Evolutionary conservation across 64 coral and sea anemone species (phyloP).

Genomic region (Hydrozoanthus tunicans): DNA sequence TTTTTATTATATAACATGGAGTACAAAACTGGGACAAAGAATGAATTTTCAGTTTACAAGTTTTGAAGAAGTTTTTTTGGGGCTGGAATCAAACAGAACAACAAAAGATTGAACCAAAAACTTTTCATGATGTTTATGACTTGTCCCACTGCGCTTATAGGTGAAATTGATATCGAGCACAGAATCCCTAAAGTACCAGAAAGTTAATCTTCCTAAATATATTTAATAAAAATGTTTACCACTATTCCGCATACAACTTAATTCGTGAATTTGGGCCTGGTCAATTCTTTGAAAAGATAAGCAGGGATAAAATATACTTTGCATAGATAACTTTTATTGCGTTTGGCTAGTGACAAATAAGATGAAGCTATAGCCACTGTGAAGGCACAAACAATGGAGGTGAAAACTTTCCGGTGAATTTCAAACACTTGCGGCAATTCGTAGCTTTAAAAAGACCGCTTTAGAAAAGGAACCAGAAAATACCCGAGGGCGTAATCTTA

Average conservation of each 20-base stretch:
- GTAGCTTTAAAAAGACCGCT: constrained; percentile 1
- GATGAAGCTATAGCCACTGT: not conserved
- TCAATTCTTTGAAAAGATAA: constrained; percentile 2
- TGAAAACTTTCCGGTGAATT: not conserved
- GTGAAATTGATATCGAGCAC: constrained; percentile 16
- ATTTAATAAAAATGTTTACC: constrained; percentile 18
- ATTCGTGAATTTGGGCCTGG: not conserved
- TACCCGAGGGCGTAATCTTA: constrained; percentile 41
- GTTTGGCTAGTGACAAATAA: not conserved
- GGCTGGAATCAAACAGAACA: not conserved
- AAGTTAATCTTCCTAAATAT: not conserved
- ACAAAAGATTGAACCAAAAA: not conserved
- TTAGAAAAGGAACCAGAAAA: constrained; percentile 1
- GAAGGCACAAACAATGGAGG: not conserved
- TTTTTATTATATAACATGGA: not conserved
- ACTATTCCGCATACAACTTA: not conserved
- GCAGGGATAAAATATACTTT: not conserved
- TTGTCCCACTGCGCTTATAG: not conserved
- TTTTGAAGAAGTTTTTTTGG: not conserved
- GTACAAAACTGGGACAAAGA: not conserved
- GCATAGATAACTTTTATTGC: not conserved
- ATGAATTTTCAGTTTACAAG: too few relatives aligned
- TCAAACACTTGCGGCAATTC: not conserved
- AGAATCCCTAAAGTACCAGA: not conserved
- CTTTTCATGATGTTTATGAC: not conserved